Conservation (phyloP, 2,113 vertebrate genomes). For the Xiphorhynchus elegans region DNA sequence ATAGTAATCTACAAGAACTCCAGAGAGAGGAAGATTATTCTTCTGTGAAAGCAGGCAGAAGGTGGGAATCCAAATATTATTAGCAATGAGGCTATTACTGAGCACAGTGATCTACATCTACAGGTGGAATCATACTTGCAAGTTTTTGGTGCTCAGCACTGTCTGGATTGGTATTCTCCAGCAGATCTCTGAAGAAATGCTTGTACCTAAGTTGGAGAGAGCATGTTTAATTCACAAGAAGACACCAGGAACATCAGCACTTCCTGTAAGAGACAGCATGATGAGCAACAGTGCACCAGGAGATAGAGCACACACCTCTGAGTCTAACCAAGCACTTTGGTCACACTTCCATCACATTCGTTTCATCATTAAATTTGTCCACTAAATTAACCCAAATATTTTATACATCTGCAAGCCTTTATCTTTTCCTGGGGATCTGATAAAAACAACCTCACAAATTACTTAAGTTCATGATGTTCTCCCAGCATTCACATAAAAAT, state of each 20-base stretch:
- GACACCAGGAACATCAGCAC: neutral
- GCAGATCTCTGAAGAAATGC: constrained; percentile 82
- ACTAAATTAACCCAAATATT: neutral
- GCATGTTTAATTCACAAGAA: neutral
- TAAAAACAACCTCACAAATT: neutral
- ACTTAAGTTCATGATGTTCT: neutral
- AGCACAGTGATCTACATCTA: neutral
- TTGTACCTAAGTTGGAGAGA: constrained; percentile 80
- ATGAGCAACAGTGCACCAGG: neutral
- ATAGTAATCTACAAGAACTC: neutral
- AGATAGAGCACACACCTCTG: neutral
- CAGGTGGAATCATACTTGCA: constrained; percentile 77
- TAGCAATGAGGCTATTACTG: neutral
- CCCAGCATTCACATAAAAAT: neutral
- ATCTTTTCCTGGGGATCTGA: neutral
- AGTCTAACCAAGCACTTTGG: neutral
- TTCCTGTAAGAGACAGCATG: neutral
- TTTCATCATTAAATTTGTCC: neutral
- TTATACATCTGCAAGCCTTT: neutral
- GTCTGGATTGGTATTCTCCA: constrained; percentile 84
- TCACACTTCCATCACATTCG: neutral
- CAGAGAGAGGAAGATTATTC: neutral
- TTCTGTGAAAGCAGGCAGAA: neutral
- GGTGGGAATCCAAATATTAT: neutral
- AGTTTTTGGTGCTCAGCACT: constrained; percentile 82